phyloP scores from a whole-genome alignment of 2,888 invertebrate genomes.

The Amblyteles armatorius region DNA sequence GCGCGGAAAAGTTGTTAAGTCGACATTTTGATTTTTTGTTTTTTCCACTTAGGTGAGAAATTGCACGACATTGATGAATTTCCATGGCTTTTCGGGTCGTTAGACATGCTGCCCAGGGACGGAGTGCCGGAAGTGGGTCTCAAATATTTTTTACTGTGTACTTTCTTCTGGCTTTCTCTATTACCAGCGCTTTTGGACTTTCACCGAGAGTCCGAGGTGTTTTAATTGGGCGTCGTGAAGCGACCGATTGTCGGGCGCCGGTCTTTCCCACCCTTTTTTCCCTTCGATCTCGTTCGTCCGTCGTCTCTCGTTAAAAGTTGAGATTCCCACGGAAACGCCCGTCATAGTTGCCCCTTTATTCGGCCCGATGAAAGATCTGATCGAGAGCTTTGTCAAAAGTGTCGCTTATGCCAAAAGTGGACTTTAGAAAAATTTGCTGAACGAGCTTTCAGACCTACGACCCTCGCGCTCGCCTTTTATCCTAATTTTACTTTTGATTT shows the following conservation, averaged over 20 bases:
- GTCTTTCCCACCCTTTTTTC: conserved; percentile 25
- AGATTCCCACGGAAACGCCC: not conserved
- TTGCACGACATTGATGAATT: too few relatives aligned
- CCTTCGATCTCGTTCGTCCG: not conserved
- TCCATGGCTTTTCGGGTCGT: too few relatives aligned
- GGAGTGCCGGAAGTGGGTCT: too few relatives aligned
- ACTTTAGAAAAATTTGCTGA: conserved; percentile 18
- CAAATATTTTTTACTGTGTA: too few relatives aligned
- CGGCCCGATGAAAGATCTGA: conserved; percentile 14
- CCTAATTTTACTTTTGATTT: not conserved
- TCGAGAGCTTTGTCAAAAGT: conserved; percentile 8
- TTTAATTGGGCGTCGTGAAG: conserved; percentile 51
- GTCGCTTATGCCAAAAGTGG: not conserved
- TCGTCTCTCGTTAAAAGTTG: conserved; percentile 35
- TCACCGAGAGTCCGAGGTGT: not conserved
- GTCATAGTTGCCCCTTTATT: not conserved
- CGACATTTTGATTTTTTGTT: not conserved
- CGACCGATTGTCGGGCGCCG: conserved; percentile 1
- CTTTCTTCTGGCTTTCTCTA: not conserved
- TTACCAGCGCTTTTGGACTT: not conserved
- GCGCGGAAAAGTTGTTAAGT: not conserved
- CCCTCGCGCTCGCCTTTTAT: not conserved
- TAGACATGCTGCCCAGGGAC: too few relatives aligned
- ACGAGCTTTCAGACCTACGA: not conserved
- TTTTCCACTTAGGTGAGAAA: too few relatives aligned